A percentile compares a stretch with the other conserved stretches of the same genome.
These are phyloP conservation scores for Strongylocentrotus purpuratus DNA, from an alignment of 35 echinoderm and acorn worm genomes.

Conservation along the genomic window DNA sequence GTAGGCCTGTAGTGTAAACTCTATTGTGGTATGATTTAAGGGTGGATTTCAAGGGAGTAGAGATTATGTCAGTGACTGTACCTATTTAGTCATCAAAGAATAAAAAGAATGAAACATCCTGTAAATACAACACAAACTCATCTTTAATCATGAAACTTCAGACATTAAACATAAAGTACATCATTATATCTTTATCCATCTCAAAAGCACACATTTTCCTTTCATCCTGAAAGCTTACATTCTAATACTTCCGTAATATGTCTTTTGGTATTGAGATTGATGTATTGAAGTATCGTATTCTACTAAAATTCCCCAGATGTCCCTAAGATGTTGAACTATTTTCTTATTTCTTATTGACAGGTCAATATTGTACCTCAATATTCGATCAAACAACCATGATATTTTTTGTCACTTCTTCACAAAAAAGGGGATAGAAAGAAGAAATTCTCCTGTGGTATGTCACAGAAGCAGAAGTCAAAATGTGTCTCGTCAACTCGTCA, in stretches of 20 bases:
- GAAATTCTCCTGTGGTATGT: not conserved
- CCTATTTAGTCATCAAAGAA: no score
- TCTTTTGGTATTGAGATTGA: no score
- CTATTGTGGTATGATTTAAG: not conserved
- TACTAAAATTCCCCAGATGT: not conserved
- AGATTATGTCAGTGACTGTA: no score
- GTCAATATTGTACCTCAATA: not conserved
- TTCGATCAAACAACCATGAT: not conserved
- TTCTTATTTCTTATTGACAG: not conserved
- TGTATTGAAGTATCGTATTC: not conserved
- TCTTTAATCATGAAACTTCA: no score
- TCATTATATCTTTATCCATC: no score
- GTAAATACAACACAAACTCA: no score
- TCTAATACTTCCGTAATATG: no score
- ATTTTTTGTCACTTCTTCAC: not conserved
- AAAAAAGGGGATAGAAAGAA: not conserved
- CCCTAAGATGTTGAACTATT: not conserved
- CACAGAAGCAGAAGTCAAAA: not conserved
- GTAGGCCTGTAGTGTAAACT: not conserved
- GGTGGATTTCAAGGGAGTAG: not conserved
- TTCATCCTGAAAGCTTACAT: no score
- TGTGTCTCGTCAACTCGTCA: not conserved
- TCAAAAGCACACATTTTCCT: no score
- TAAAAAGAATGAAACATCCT: no score
- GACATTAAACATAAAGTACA: no score